Conservation (phyloP, 23 tunicate species). For the Oikopleura albicans region DNA sequence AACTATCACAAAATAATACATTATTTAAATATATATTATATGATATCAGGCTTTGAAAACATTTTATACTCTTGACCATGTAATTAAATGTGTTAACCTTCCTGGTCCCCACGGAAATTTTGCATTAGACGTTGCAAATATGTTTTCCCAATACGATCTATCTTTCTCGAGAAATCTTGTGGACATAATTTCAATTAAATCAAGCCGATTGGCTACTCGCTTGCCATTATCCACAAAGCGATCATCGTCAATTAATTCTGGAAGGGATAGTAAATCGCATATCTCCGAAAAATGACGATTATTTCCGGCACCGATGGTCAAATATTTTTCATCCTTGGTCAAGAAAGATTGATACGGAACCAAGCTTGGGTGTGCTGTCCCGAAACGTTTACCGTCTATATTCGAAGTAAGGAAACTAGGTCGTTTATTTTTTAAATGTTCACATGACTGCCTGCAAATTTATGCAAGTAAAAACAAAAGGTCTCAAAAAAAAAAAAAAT, state of each 20-base stretch:
- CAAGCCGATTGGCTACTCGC: slow-evolving; percentile 43
- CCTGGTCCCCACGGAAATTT: slow-evolving; percentile 50
- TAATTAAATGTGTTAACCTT: too few relatives aligned
- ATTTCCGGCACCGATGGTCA: slow-evolving; percentile 80
- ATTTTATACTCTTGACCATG: too few relatives aligned
- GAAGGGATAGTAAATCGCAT: slow-evolving; percentile 30
- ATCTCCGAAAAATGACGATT: slow-evolving; percentile 44
- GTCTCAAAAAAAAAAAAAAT: too few relatives aligned
- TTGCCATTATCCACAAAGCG: slow-evolving; percentile 27
- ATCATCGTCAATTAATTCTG: slow-evolving; percentile 21
- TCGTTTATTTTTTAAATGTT: too few relatives aligned
- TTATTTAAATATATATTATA: too few relatives aligned
- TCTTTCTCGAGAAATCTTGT: slow-evolving; percentile 31
- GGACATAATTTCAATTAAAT: slow-evolving; percentile 26
- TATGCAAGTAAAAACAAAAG: too few relatives aligned
- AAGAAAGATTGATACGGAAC: slow-evolving; percentile 91
- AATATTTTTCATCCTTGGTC: slow-evolving; percentile 53
- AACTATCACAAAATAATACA: too few relatives aligned
- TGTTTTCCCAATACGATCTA: slow-evolving; percentile 34
- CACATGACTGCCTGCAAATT: too few relatives aligned
- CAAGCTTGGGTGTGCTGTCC: slow-evolving; percentile 73
- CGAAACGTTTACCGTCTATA: slow-evolving; percentile 54
- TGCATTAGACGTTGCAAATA: slow-evolving; percentile 28
- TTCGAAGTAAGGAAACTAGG: slow-evolving; percentile 44
- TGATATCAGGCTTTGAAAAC: too few relatives aligned